Conservation (phyloP, 2,888 invertebrate genomes). For the Watsonalla binaria region DNA sequence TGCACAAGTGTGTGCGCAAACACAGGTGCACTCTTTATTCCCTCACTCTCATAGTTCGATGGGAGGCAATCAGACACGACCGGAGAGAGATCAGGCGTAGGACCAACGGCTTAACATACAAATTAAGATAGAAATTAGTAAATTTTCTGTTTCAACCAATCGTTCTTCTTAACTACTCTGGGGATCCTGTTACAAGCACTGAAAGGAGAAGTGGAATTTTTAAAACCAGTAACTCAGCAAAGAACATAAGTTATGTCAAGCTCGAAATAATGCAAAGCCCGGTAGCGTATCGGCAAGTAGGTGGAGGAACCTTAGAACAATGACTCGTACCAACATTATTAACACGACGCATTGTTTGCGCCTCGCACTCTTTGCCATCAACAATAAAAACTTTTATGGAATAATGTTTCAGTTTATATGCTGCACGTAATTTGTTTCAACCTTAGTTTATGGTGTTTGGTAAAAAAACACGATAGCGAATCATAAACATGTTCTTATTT, state of each 20-base stretch:
- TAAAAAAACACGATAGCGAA: neutral
- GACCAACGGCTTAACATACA: no score
- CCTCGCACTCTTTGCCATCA: constrained; percentile 18
- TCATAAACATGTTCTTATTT: neutral
- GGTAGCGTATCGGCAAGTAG: constrained; percentile 10
- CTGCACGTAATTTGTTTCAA: constrained; percentile 8
- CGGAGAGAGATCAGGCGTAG: no score
- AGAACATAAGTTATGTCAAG: neutral
- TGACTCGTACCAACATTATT: constrained; percentile 22
- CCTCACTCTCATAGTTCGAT: no score
- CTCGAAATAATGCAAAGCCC: constrained; percentile 2
- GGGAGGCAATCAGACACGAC: no score
- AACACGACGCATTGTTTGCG: constrained; percentile 32
- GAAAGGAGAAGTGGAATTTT: no score
- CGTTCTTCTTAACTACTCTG: no score
- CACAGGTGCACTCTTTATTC: no score
- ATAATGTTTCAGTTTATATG: constrained; percentile 34
- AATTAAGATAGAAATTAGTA: no score
- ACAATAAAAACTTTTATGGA: constrained; percentile 26
- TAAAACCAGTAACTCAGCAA: no score
- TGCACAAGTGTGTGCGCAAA: no score
- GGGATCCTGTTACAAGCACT: no score
- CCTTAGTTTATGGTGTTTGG: neutral
- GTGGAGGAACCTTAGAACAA: constrained; percentile 24
- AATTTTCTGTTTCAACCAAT: no score